Evolutionary conservation across 1,140 invertebrate genomes (phyloP), one percentile per base, ranked within the genome.

Genomic region (Drosophila chauvacae): DNA sequence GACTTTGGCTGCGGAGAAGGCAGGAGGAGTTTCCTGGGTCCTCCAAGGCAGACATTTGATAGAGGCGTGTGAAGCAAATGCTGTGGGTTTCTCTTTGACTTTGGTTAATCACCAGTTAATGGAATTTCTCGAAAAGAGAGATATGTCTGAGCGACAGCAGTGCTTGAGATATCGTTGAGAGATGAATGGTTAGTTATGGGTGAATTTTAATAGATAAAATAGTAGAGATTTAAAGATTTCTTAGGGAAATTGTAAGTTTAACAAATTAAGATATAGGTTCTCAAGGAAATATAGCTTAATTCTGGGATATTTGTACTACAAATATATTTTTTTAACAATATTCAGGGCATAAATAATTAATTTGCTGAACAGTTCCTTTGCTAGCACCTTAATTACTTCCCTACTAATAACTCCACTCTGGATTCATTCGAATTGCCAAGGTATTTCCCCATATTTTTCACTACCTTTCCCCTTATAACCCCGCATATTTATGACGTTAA

Each of bases 51-150:
- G 75, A 51, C 56, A 68, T 80, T 72, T 53, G 73, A 80, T 80
- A 58, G 63, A 63, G 76, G 78, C 74, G 74, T 86, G 61, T 62
- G 83, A 80, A 86, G 47, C 48, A 39, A 72, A 48, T 30, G 48
- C 35, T 73, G 81, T 81, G 81, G 82, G 81, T 39, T 82, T 70
- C 47, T 18, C 37, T 39, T 39, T 20, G 78, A 60, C 62, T 72
- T 26, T 63, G 58, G 58, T 37, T 65, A 83, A 83, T 75, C 45
- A 59, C 75, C 61, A 60, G 55, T 35, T 63, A 58, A 75, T 75
- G 72, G 65, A 58, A 73, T 58, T 65, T 74, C 33, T 33, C 45
- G 23, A 10, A 33, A 41, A 26, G 41, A 68, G 77, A 65, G 57
- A 68, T 70, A 65, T 65, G 35, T 61, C 33, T 50, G n/a, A 48